Percentiles rank a stretch among this genome's conserved stretches.
Evolutionary conservation across 1,140 invertebrate genomes (phyloP).

Genomic region (Ectropis grisescens): DNA sequence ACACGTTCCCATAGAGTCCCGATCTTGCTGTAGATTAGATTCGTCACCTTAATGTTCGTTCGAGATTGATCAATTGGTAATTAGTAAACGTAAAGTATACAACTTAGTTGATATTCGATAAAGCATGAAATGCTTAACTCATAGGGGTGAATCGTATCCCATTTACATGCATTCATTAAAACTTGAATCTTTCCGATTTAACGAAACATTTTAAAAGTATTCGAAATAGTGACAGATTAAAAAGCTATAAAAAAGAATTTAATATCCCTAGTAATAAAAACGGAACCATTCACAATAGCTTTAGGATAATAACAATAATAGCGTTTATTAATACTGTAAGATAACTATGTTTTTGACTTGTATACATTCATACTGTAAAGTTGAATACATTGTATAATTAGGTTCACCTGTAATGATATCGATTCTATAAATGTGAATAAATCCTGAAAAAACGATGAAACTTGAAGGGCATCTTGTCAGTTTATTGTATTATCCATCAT

Average conservation of each 20-base stretch:
- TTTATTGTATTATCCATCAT: constrained; percentile 51
- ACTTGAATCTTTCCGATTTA: constrained; percentile 25
- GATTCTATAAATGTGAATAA: constrained; percentile 68
- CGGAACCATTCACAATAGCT: constrained; percentile 58
- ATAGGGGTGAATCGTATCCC: constrained; percentile 36
- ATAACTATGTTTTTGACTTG: constrained; percentile 68
- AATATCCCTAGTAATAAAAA: constrained; percentile 46
- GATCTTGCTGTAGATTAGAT: constrained; percentile 51
- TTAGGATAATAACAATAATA: constrained; percentile 64
- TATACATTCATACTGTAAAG: constrained; percentile 65
- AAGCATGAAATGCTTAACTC: constrained; percentile 58
- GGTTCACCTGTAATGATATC: constrained; percentile 54
- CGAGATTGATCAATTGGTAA: constrained; percentile 47
- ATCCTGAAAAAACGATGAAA: constrained; percentile 51
- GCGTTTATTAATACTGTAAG: constrained; percentile 56
- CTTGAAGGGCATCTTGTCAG: constrained; percentile 40
- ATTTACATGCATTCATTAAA: constrained; percentile 21
- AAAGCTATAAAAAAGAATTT: constrained; percentile 5
- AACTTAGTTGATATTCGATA: constrained; percentile 48
- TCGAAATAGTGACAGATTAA: too few species aligned
- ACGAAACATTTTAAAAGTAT: constrained; percentile 28
- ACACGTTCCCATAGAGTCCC: constrained; percentile 43
- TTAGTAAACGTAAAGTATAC: constrained; percentile 59
- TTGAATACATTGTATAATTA: constrained; percentile 56
- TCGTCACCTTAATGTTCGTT: constrained; percentile 57